Evolutionary conservation across 2,113 vertebrate genomes (phyloP), one percentile per base, ranked within the genome.

Genomic region (Otolemur garnettii): DNA sequence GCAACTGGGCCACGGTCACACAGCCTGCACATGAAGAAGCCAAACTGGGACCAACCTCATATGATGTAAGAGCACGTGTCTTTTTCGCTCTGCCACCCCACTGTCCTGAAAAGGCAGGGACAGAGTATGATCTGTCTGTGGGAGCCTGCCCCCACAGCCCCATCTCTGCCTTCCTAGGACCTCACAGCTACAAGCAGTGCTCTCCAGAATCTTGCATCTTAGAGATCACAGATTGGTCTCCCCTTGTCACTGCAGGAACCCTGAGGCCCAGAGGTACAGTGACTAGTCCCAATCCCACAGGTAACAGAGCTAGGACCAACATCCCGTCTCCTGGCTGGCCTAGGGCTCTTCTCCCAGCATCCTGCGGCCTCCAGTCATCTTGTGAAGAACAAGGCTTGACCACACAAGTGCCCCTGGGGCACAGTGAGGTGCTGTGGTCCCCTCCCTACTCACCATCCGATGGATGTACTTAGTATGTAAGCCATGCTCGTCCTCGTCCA

Each of bases 401-500:
- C 91, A 79, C 96, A 97, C 95, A 94, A 90, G 74, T 42, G 87
- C 96, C 93, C 93, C 81, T 1, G 11, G 96, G 95, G 94, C 33
- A 24, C 90, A 79, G 95, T 55, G 80, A 88, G 96, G 96, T 59
- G 64, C 88, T 33, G 88, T 45, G 71, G 86, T 86, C 89, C n/a
- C 96, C 94, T 97, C 71, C 74, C 90, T 86, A 93, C 98, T 99
- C 97, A 99, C 99, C 99, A 99, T 99, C 79, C 98, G 99, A 98
- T 99, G 98, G 50, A 99, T 99, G 98, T 99, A 99, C 97, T 99
- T 99, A 78, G 99, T 99, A 98, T 99, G 99, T 98, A 99, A 99
- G 89, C 99, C 99, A 0, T 99, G 99, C 93, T 99, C 99, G 78
- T 99, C 98, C 42, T 97, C 98, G 87, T 98, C 98, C 98, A 98